Base-by-base conservation (phyloP, 37 sponge, comb jelly and placozoan species). In the Ephydatia muelleri region DNA sequence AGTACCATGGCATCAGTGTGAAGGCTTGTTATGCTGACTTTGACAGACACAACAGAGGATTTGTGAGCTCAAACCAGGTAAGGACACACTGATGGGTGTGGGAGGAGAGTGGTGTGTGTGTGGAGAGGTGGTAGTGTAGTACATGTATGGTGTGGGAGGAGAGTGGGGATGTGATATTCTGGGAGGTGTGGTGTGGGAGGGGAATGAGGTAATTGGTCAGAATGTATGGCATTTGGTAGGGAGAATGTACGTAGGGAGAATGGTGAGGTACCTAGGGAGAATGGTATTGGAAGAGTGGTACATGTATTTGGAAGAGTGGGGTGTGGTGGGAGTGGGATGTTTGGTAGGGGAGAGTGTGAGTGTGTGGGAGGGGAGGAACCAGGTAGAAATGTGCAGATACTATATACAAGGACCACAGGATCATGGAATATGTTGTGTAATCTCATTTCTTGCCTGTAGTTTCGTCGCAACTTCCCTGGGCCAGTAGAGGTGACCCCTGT, bases 11-110 rank as follows among this genome's bases (percentile, higher is more conserved):
- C 5, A 84, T 97, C 69, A 88, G n/a, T 39, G 89, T 97, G 67
- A 92, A 87, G 71, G 83, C 68, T 31, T 94, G 95, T 75, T 97
- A 88, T 77, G 69, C 87, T 38, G 97, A 97, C 82, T 97, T 97
- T 85, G 97, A 97, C 77, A 75, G 87, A 37, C 92, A 92, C 73
- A 78, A 92, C 82, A 73, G 76, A 49, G 97, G 97, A 0, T 86
- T 89, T n/a, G 91, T 97, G 66, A 97, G 93, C 28, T 83, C 84
- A 73, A 88, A 85, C 43, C 97, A 95, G 82, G 95, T 91, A 27
- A 87, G 88, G 6, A 21, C 70, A 16, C 47, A 78, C 47, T 33
- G 76, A 3, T 75, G 3, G 32, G 35, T 75, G n/a, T 69, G 71
- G 28, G 71, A 11, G 71, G 3, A 6, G 3, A 6, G 43, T 9